phyloP scores from a whole-genome alignment of 2,888 invertebrate species.

The Pristionchus exspectatus region DNA sequence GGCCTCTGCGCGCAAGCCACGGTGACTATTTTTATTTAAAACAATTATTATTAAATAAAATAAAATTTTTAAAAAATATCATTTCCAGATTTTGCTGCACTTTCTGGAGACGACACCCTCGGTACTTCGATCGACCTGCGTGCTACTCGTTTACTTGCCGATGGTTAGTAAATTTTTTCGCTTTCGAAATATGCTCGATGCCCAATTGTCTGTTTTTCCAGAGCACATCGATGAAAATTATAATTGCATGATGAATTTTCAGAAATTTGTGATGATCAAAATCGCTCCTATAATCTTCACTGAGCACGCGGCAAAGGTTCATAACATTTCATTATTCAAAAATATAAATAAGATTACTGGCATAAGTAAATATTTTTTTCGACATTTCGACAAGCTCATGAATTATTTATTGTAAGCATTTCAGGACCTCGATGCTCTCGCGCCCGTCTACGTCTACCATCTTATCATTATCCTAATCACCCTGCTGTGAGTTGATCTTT shows the following conservation, averaged over 20 bases:
- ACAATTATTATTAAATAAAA: neutral
- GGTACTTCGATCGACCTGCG: neutral
- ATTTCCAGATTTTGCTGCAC: neutral
- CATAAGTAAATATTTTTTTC: too few relatives aligned
- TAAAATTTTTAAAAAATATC: neutral
- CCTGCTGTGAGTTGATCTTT: neutral
- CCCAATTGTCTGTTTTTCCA: too few relatives aligned
- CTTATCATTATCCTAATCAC: neutral
- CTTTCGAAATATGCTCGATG: too few relatives aligned
- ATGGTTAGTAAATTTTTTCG: neutral
- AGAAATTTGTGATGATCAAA: neutral
- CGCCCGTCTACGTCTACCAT: neutral
- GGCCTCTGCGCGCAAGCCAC: neutral
- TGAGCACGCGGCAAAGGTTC: neutral
- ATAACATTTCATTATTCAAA: neutral
- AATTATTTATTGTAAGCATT: neutral
- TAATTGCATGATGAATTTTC: neutral
- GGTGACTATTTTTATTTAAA: neutral
- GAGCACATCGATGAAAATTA: too few relatives aligned
- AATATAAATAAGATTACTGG: neutral
- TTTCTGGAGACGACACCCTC: constrained; percentile 16
- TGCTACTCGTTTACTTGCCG: neutral
- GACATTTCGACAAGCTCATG: too few relatives aligned
- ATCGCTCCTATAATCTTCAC: neutral
- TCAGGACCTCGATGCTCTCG: neutral